Conservation (phyloP, 2,113 vertebrate species). For the Clarias gariepinus region DNA sequence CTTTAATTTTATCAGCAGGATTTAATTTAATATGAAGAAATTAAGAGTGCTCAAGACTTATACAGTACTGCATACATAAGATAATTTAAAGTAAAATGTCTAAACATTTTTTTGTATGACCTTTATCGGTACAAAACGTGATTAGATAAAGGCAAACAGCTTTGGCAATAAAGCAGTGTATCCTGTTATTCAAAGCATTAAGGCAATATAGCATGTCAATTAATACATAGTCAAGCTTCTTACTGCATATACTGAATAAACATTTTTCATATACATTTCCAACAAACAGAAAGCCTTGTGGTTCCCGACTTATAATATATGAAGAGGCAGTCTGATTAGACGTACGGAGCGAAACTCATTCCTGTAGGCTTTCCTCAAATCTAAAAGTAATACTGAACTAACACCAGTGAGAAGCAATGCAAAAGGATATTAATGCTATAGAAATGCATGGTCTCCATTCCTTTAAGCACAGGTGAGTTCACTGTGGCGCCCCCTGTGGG, state of each 20-base stretch:
- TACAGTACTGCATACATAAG: not conserved
- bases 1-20: too few relatives aligned
- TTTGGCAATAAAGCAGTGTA: conserved; percentile 22
- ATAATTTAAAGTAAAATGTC: not conserved
- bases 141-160: not conserved
- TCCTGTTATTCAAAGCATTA: not conserved
- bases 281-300: not conserved
- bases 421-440: not conserved
- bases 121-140: not conserved
- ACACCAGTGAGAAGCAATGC: conserved; percentile 21
- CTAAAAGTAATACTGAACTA: not conserved
- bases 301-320: not conserved
- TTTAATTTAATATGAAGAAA: not conserved
- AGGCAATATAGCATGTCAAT: not conserved
- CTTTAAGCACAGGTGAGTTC: conserved; percentile 21
- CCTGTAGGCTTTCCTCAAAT: not conserved
- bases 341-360: not conserved
- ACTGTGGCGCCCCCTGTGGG: not conserved
- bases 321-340: not conserved
- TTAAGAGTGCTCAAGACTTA: too few relatives aligned
- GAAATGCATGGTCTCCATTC: not conserved
- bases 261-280: not conserved
- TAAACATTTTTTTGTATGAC: not conserved
- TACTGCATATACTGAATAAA: conserved; percentile 4
- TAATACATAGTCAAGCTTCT: not conserved